These are phyloP conservation scores for Calephelis perditalis DNA, from an alignment of 2,888 invertebrate genomes.

Conservation along the genomic window DNA sequence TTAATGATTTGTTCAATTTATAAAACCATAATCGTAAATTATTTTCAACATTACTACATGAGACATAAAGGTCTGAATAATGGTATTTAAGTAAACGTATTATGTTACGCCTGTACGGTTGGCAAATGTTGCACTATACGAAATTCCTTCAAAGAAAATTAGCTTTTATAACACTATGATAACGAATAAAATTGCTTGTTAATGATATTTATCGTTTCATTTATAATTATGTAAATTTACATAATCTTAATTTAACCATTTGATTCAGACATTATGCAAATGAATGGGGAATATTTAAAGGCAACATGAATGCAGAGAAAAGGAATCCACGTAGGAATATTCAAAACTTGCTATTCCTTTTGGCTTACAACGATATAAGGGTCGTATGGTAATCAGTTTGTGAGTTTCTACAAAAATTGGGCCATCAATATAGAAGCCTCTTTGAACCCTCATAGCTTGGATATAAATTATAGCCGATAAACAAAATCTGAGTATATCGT, in stretches of 20 bases:
- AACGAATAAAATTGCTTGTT: no score
- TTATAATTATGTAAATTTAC: constrained; percentile 10
- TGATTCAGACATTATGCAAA: constrained; percentile 12
- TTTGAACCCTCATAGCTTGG: no score
- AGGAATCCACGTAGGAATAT: no score
- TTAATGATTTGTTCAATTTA: constrained; percentile 12
- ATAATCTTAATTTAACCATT: constrained; percentile 13
- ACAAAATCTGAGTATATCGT: no score
- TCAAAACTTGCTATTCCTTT: no score
- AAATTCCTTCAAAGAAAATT: constrained; percentile 4
- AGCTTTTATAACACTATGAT: neutral
- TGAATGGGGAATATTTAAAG: constrained; percentile 7
- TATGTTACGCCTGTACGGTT: constrained; percentile 6
- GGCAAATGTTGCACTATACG: neutral
- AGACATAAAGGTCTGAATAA: constrained; percentile 8
- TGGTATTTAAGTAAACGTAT: constrained; percentile 11
- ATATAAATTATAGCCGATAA: no score
- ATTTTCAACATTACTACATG: constrained; percentile 5
- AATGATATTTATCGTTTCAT: constrained; percentile 2
- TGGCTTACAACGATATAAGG: no score
- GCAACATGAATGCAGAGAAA: no score
- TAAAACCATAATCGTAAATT: constrained; percentile 10
- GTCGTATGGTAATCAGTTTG: no score
- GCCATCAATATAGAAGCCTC: no score
- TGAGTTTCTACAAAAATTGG: no score